These are phyloP conservation scores for Hydrolagus colliei DNA, from an alignment of 2,797 vertebrate genomes.

Conservation along the genomic window DNA sequence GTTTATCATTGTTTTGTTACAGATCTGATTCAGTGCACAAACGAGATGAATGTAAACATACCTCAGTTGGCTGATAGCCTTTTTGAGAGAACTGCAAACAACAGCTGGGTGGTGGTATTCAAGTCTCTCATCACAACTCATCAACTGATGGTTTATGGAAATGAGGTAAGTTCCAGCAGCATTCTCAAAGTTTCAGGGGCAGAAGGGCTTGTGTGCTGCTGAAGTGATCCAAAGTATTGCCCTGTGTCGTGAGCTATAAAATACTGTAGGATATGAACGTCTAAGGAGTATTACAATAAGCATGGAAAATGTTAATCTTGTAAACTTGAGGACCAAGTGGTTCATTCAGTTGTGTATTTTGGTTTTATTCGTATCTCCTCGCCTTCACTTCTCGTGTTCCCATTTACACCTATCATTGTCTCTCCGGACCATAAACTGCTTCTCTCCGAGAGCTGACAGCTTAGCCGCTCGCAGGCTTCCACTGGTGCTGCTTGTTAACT, in stretches of 20 bases:
- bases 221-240: neutral
- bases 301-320: too few relatives aligned
- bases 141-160: constrained; percentile 72
- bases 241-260: too few relatives aligned
- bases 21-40: constrained; percentile 73
- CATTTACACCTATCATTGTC: too few relatives aligned
- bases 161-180: constrained; percentile 56
- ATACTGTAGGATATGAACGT: too few relatives aligned
- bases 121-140: constrained; percentile 73
- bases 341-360: too few relatives aligned
- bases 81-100: constrained; percentile 71
- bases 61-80: constrained; percentile 69
- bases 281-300: too few relatives aligned
- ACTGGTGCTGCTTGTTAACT: neutral
- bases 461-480: neutral
- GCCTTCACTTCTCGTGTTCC: too few relatives aligned
- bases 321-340: too few relatives aligned
- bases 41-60: constrained; percentile 75
- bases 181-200: neutral
- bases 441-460: neutral
- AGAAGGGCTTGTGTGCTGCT: neutral
- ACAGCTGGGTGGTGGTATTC: constrained; percentile 74
- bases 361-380: too few relatives aligned
- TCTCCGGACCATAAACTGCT: too few relatives aligned
- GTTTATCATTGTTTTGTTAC: constrained; percentile 40